Base-by-base conservation (phyloP, 1,140 invertebrate genomes). In the Drosophila varians region DNA sequence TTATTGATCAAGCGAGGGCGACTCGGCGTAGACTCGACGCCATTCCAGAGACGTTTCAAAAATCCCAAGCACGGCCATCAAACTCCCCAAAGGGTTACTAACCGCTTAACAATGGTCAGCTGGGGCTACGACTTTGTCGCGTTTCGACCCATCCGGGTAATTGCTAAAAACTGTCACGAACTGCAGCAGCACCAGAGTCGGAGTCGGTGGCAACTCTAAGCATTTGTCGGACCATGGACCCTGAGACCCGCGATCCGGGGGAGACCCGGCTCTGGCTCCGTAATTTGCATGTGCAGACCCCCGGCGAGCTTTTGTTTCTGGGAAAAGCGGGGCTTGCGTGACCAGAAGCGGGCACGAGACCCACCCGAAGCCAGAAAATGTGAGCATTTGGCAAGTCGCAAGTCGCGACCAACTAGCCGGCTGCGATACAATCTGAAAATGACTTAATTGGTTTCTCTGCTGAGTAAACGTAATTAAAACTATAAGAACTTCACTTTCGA, bases 151-250 rank as follows among this genome's bases (percentile, higher is more conserved):
- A 45, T 53, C 38, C 26, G 56, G 60, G 71, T 73, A 86, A 86
- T 84, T 84, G 79, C 61, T 75, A 34, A 79, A 84, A 86, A 84
- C 69, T 84, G 79, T 84, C 79, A 84, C 79, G 79, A 84, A 84
- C 66, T 68, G 68, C 73, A 75, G 54, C 48, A 26, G 28, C 52
- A 25, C 64, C 56, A 4, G 21, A 21, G 21, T 21, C 46, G 26
- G 26, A 51, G 36, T 28, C 71, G 55, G 47, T 60, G 76, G 75
- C 75, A 69, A 61, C 14, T 52, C 26, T 52, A 57, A 74, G 53
- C 71, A 68, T 68, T 74, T 74, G 48, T 43, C 54, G 36, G 71
- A 51, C 57, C 65, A 53, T 6, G 28, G 28, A 56, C 60, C 26
- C 2, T 18, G 36, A 18, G 38, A 23, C 46, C 16, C 61, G 28